A percentile compares a stretch with the other conserved stretches of the same genome.
Evolutionary conservation across 2,888 invertebrate genomes (phyloP).

Genomic region (Resseliella maxima): DNA sequence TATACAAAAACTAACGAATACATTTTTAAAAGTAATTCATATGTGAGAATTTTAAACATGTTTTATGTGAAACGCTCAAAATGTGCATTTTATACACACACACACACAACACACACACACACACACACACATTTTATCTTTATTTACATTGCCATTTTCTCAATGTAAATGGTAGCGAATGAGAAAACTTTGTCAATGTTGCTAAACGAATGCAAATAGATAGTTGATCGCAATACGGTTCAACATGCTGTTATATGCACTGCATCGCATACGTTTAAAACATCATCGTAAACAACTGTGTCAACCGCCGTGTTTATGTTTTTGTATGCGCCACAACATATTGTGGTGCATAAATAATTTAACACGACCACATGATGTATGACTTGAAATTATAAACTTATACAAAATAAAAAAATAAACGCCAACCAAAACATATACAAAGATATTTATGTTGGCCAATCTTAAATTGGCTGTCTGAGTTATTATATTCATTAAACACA

Average conservation of each 20-base stretch:
- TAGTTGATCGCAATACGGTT: background rate
- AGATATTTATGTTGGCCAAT: background rate
- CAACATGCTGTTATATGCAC: background rate
- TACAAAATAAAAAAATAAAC: background rate
- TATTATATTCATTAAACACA: background rate
- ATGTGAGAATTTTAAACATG: conserved; percentile 5
- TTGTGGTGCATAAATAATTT: conserved; percentile 12
- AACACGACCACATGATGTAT: background rate
- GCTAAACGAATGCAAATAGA: background rate
- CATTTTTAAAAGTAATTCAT: background rate
- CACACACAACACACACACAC: background rate
- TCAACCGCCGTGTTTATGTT: background rate
- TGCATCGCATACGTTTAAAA: background rate
- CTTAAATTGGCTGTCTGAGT: background rate
- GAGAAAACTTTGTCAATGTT: conserved; percentile 33
- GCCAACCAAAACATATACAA: too few species aligned
- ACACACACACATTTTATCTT: conserved; percentile 7
- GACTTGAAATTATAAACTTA: too few species aligned
- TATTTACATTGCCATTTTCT: background rate
- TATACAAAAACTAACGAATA: background rate
- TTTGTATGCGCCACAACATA: background rate
- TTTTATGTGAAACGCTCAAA: background rate
- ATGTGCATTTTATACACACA: background rate
- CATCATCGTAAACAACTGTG: background rate
- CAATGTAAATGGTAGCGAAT: background rate